Evolutionary conservation across 2,888 invertebrate species (phyloP).

Genomic region (Conus canariensis): DNA sequence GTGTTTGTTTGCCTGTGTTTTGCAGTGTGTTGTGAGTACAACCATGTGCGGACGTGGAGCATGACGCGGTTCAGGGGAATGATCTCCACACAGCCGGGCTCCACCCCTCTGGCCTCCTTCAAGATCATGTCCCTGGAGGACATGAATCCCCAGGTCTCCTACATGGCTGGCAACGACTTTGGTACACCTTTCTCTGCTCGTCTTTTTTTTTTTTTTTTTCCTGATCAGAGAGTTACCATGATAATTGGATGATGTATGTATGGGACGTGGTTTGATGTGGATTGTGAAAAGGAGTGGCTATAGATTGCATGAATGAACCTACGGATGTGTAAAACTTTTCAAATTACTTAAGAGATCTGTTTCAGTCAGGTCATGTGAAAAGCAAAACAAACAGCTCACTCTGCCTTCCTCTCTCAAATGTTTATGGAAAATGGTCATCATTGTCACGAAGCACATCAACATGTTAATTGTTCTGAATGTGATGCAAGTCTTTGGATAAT

Average conservation of each 20-base stretch:
- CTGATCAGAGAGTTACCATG: neutral
- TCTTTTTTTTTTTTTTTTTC: neutral
- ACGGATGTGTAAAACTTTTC: too few relatives aligned
- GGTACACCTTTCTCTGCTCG: slow-evolving; percentile 79
- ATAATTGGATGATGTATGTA: neutral
- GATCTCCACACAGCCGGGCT: slow-evolving; percentile 99
- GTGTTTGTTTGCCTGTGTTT: neutral
- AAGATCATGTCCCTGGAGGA: slow-evolving; percentile 93
- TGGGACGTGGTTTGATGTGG: too few relatives aligned
- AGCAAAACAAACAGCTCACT: too few relatives aligned
- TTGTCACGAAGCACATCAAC: too few relatives aligned
- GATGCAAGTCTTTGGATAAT: too few relatives aligned
- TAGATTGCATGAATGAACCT: too few relatives aligned
- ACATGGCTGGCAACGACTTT: slow-evolving; percentile 84
- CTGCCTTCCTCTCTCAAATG: too few relatives aligned
- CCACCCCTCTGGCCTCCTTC: slow-evolving; percentile 97
- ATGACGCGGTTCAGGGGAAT: slow-evolving; percentile 98
- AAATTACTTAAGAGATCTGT: too few relatives aligned
- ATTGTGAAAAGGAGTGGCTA: too few relatives aligned
- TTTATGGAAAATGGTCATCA: too few relatives aligned
- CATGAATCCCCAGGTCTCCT: slow-evolving; percentile 79
- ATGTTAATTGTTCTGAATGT: too few relatives aligned
- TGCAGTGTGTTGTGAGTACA: slow-evolving; percentile 93
- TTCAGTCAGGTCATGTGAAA: too few relatives aligned
- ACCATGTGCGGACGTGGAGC: slow-evolving; percentile 98